Base-by-base conservation (phyloP, 2,888 invertebrate species). In the Cephalotes varians region DNA sequence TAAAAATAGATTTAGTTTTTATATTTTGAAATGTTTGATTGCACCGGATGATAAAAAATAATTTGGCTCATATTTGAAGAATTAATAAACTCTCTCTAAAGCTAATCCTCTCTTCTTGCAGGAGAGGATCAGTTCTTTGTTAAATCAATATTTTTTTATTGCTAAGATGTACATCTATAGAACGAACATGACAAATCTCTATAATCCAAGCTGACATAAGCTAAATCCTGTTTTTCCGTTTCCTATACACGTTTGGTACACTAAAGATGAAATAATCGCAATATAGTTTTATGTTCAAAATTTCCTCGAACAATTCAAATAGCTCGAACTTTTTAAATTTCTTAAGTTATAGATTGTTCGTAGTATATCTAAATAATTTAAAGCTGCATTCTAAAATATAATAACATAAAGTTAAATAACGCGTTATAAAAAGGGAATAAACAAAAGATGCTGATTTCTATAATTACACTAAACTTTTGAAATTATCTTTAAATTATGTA, bases 181-280 rank as follows among this genome's bases (percentile, higher is more conserved):
- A 28, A 37, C n/a, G 37, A 72, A 72, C 56, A 47, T 40, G 25
- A 72, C 37, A 72, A 72, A 72, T 72, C 37, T 56, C 5, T 25
- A 4, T 51, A 34, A 69, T 28, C 40, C 40, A 49, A 69, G 21
- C 2, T 34, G 69, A 51, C 21, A 2, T 44, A 34, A 49, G n/a
- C 15, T 67, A 49, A 71, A 51, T 51, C 51, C 51, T 21, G 9
- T 9, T 71, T 15, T 71, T 51, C n/a, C 49, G 21, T 69, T 34
- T 71, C 21, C 51, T 51, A 31, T 34, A n/a, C 51, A 34, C 4
- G 47, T 67, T 31, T 28, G 10, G 31, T n/a, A 49, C 2, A 47
- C 4, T 28, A 0, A 28, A 18, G 18, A 51, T 21, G 0, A 34
- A 69, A 15, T 18, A 15, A 4, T 37, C 0, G 4, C 47, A 65